These are phyloP conservation scores for Philopedon plagiatum DNA, from an alignment of 2,888 invertebrate genomes.

Conservation along the genomic window DNA sequence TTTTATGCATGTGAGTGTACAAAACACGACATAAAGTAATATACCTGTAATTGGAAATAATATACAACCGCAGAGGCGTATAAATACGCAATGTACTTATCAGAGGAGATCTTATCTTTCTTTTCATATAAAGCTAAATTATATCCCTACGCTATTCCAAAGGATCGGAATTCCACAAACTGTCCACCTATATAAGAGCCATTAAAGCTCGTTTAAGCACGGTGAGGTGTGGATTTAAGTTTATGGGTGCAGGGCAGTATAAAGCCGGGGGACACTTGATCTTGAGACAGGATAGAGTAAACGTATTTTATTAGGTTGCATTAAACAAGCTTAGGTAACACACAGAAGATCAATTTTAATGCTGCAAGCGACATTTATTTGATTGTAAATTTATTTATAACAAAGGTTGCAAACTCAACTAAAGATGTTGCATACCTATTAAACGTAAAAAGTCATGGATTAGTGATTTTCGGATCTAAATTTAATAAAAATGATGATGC, in stretches of 20 bases:
- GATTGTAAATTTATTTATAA: no score
- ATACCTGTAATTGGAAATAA: conserved; percentile 24
- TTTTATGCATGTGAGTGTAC: no score
- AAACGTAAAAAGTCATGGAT: no score
- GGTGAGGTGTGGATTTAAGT: conserved; percentile 1
- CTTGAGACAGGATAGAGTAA: neutral
- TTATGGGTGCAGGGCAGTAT: neutral
- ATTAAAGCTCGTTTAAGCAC: neutral
- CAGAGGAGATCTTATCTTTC: conserved; percentile 31
- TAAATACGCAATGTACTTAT: conserved; percentile 24
- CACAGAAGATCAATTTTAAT: no score
- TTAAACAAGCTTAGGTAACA: no score
- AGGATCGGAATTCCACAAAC: conserved; percentile 24
- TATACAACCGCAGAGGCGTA: conserved; percentile 32
- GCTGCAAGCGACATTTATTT: no score
- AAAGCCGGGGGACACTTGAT: neutral
- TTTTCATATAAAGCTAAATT: conserved; percentile 37
- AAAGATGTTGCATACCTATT: no score
- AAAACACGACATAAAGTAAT: no score
- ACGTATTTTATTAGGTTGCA: neutral
- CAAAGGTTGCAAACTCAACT: no score
- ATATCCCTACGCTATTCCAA: conserved; percentile 11
- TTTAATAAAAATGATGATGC: no score
- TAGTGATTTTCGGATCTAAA: no score
- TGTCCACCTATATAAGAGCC: conserved; percentile 11